Evolutionary conservation across 2,113 vertebrate genomes (phyloP), one percentile per base, ranked within the genome.

Genomic region (Hippoglossus stenolepis): DNA sequence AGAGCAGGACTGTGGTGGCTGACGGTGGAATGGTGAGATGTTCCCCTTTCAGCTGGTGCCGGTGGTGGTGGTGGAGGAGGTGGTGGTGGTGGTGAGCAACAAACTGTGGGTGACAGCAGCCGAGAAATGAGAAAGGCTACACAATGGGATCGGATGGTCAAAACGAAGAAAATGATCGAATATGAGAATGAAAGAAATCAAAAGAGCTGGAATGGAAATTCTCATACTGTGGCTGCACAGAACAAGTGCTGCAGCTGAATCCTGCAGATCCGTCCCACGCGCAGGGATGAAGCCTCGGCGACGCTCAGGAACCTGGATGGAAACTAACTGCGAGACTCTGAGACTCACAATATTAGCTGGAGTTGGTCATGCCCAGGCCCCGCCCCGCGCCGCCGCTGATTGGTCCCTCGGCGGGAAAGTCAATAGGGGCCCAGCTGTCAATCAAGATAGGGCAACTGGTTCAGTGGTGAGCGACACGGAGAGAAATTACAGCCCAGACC

Each of bases 191-290:
- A 84, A 59, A 84, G 79, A 90, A 85, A 85, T 77, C 71, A 87
- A 89, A 85, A 74, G 83, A 85, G 91, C 86, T 90, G 84, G 75
- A 49, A 90, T 91, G 84, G 83, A 93, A 93, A 91, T 93, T 93
- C 83, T 93, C 90, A 93, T 92, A 86, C 86, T 88, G 89, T 57
- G 86, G 78, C 73, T 84, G 73, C 83, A 17, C 56, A 68, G 70
- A 81, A 79, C 61, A 45, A 76, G 65, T 73, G 78, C 72, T 60
- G 83, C 83, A 77, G 82, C 73, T 73, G 38, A 73, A 62, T 89
- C 84, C 77, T 73, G 75, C 89, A 76, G 80, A 81, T 91, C 90
- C 85, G 83, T 72, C 76, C 84, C 51, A 72, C 80, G 62, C 82
- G 82, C 70, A 77, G 68, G 80, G 83, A 75, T 26, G 84, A 82